Conservation (phyloP, 2,797 vertebrate species). For the Pampus argenteus region DNA sequence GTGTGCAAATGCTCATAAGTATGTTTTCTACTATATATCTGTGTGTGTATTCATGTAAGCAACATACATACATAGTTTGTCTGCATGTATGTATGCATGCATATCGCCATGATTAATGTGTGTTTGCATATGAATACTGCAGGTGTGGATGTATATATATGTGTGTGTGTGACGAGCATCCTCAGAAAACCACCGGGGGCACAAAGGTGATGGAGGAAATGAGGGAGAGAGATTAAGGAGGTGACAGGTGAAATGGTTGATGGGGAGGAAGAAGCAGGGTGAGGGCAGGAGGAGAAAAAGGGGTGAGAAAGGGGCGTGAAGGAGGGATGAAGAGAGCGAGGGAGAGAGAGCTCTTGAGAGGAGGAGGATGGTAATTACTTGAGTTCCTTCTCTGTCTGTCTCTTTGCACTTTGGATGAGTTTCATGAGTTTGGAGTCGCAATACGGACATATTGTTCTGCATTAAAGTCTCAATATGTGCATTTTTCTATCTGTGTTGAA, state of each 20-base stretch:
- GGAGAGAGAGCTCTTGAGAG: constrained; percentile 73
- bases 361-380: constrained; percentile 67
- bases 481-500: too few relatives aligned
- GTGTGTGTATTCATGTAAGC: constrained; percentile 18
- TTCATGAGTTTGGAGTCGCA: constrained; percentile 7
- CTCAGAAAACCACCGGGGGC: constrained; percentile 47
- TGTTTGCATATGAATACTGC: constrained; percentile 58
- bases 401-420: constrained; percentile 58
- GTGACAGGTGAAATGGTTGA: constrained; percentile 70
- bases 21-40: not conserved
- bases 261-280: constrained; percentile 62
- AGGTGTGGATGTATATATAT: constrained; percentile 4
- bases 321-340: constrained; percentile 62
- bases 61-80: constrained; percentile 7
- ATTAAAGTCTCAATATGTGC: not conserved
- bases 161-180: constrained; percentile 47
- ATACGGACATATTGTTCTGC: not conserved
- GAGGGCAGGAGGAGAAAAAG: constrained; percentile 53
- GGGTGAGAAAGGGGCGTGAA: constrained; percentile 65
- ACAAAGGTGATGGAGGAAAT: constrained; percentile 68
- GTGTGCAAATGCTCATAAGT: constrained; percentile 8
- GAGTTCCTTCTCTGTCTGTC: constrained; percentile 54
- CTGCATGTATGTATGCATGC: constrained; percentile 11
- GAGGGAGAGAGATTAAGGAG: constrained; percentile 66
- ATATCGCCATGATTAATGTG: constrained; percentile 33